Conservation (phyloP, 1,140 invertebrate genomes). For the Prorops nasuta region DNA sequence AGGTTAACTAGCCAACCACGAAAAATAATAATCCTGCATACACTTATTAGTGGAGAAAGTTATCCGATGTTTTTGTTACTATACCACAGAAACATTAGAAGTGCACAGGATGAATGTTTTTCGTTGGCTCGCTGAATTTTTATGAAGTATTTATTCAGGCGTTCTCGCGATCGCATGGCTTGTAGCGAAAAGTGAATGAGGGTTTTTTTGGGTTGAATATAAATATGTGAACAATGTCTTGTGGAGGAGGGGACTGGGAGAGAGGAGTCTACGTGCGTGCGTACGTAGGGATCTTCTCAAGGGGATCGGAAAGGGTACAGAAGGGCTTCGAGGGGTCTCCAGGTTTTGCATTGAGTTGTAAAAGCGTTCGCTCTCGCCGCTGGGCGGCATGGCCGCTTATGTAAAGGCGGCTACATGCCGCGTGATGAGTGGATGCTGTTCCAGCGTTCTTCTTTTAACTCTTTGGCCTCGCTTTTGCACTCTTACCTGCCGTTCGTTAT, state of each 20-base stretch:
- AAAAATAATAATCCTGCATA: no score
- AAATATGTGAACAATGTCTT: slow-evolving; percentile 41
- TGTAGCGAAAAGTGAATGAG: slow-evolving; percentile 16
- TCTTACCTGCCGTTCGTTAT: slow-evolving; percentile 30
- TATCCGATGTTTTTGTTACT: no score
- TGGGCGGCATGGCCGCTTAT: slow-evolving; percentile 55
- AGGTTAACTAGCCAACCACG: no score
- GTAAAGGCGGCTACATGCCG: slow-evolving; percentile 57
- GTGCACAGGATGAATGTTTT: no score
- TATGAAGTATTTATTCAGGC: no score
- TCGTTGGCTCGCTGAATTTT: no score
- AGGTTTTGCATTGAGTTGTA: slow-evolving; percentile 55
- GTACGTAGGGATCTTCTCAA: slow-evolving; percentile 9
- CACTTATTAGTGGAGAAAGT: no score
- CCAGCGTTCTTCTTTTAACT: slow-evolving; percentile 50
- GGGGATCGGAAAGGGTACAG: slow-evolving; percentile 19
- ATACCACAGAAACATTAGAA: no score
- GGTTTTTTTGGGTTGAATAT: slow-evolving; percentile 26
- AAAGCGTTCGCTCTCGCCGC: slow-evolving; percentile 54
- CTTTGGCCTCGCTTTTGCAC: slow-evolving; percentile 40
- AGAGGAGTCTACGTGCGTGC: slow-evolving; percentile 9
- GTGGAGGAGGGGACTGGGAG: neutral
- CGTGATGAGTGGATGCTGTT: slow-evolving; percentile 57
- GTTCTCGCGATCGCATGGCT: no score
- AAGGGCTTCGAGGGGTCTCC: slow-evolving; percentile 32